Evolutionary conservation across 2,888 invertebrate species (phyloP).

Genomic region (Dryadula phaetusa): DNA sequence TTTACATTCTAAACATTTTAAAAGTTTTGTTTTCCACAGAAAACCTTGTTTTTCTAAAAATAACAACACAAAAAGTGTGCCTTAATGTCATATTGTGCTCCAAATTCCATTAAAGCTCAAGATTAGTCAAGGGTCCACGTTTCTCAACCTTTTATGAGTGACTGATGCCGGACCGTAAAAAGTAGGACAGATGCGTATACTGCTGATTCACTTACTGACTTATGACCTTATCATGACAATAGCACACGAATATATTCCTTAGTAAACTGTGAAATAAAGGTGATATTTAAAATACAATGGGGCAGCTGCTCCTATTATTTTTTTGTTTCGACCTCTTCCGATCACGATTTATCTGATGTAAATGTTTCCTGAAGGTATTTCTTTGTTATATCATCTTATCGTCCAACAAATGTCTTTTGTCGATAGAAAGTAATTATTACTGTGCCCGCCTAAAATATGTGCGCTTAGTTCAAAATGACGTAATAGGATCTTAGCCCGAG

Average conservation of each 20-base stretch:
- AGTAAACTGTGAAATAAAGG: constrained; percentile 15
- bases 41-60: constrained; percentile 10
- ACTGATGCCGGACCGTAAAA: constrained; percentile 53
- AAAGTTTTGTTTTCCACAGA: neutral
- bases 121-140: constrained; percentile 47
- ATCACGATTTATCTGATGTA: constrained; percentile 34
- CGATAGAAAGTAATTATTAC: neutral
- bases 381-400: constrained; percentile 8
- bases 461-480: too few species aligned
- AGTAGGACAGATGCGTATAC: constrained; percentile 66
- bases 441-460: neutral
- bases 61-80: constrained; percentile 23
- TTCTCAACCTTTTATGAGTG: constrained; percentile 45
- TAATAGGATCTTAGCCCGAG: neutral
- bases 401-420: constrained; percentile 2
- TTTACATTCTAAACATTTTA: neutral
- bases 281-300: constrained; percentile 3
- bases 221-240: constrained; percentile 41
- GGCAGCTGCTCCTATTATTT: constrained; percentile 27
- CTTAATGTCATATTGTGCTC: constrained; percentile 34
- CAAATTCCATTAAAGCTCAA: constrained; percentile 44
- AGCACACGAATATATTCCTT: constrained; percentile 24
- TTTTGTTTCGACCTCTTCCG: constrained; percentile 28
- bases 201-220: constrained; percentile 65
- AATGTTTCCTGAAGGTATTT: constrained; percentile 6